These are phyloP conservation scores for Catharus bicknelli DNA, from an alignment of 2,113 vertebrate species.

Conservation along the genomic window DNA sequence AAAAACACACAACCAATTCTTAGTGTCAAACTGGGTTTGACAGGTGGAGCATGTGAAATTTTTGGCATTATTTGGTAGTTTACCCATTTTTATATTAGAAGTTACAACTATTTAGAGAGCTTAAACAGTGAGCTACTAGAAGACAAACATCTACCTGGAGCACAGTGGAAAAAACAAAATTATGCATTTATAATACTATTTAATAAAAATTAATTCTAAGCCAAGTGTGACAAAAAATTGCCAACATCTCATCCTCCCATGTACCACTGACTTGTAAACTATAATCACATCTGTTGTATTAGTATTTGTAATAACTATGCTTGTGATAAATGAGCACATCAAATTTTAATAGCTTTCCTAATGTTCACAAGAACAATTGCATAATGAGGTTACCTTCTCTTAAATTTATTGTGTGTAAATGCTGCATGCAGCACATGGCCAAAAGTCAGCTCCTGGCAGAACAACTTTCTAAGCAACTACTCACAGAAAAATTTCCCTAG, in stretches of 20 bases:
- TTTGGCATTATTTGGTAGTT: not conserved
- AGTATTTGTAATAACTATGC: constrained; percentile 8
- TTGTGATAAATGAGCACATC: constrained; percentile 8
- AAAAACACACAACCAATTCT: not conserved
- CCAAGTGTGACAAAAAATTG: constrained; percentile 44
- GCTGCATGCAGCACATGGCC: not conserved
- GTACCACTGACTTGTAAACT: constrained; percentile 20
- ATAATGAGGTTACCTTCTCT: not conserved
- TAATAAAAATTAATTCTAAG: constrained; percentile 27
- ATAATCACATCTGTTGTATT: constrained; percentile 37
- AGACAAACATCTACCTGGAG: constrained; percentile 21
- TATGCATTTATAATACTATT: constrained; percentile 26
- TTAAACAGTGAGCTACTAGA: not conserved
- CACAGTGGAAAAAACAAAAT: not conserved
- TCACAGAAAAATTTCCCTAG: not conserved
- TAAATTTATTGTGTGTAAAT: not conserved
- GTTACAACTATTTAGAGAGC: not conserved
- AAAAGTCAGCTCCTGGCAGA: not conserved
- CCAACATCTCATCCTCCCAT: constrained; percentile 2
- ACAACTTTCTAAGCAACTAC: not conserved
- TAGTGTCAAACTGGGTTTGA: not conserved
- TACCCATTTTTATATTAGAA: not conserved
- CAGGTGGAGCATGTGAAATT: not conserved
- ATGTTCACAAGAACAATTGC: not conserved
- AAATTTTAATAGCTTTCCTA: constrained; percentile 36